Evolutionary conservation across 1,140 invertebrate species (phyloP).

Genomic region (Argopecten irradians): DNA sequence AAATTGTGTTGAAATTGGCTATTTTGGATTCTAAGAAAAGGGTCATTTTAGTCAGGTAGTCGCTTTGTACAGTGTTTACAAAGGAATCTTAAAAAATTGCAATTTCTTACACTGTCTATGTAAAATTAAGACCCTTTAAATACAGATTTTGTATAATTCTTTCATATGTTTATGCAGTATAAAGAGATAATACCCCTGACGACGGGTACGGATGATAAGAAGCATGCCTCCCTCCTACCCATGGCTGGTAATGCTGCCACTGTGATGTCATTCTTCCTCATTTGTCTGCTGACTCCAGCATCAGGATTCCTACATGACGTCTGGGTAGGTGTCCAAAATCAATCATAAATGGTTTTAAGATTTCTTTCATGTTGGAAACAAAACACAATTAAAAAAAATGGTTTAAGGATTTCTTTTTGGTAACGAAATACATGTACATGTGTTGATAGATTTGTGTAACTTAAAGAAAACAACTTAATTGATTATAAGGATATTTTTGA

Average conservation of each 20-base stretch:
- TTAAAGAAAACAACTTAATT: too few relatives aligned
- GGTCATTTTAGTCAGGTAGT: too few relatives aligned
- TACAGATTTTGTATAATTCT: too few relatives aligned
- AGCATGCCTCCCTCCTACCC: constrained; percentile 50
- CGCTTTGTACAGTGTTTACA: too few relatives aligned
- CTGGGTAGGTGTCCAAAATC: constrained; percentile 48
- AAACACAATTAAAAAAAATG: background rate
- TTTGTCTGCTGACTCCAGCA: constrained; percentile 60
- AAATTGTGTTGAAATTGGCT: too few relatives aligned
- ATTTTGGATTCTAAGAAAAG: too few relatives aligned
- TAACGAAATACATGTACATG: background rate
- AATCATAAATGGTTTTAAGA: background rate
- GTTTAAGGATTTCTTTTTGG: background rate
- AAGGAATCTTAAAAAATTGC: too few relatives aligned
- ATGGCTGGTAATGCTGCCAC: constrained; percentile 59
- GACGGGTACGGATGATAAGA: constrained; percentile 44
- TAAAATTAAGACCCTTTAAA: too few relatives aligned
- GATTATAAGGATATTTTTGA: too few relatives aligned
- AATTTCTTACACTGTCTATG: too few relatives aligned
- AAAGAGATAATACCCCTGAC: constrained; percentile 55
- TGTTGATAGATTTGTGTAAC: too few relatives aligned
- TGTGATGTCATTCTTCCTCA: constrained; percentile 53
- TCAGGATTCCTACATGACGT: constrained; percentile 61
- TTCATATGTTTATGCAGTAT: constrained; percentile 43
- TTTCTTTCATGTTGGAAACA: background rate